Evolutionary conservation across 2,113 vertebrate species (phyloP), one percentile per base, ranked within the genome.

Genomic region (Lasiurus borealis): DNA sequence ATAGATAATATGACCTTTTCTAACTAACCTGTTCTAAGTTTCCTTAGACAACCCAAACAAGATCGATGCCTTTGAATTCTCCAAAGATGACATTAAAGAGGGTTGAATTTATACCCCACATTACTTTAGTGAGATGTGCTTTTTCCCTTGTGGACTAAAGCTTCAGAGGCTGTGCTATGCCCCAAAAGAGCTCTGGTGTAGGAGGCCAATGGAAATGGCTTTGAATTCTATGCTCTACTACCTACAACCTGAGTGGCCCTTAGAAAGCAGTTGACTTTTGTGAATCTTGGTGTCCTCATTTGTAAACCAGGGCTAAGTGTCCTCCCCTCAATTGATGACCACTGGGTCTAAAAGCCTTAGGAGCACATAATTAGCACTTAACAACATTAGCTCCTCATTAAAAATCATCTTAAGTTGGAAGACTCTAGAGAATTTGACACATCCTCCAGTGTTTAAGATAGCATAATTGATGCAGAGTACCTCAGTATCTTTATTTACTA

Each of bases 41-140:
- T 94, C 15, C 27, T 86, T 57, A 93, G 72, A 19, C 27, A 54
- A 78, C 16, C 2, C 40, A 77, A 76, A 52, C 34, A 90, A 71
- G 68, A 76, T 6, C 31, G 36, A 54, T 91, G 36, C 1, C 50
- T 95, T 96, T 95, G 82, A 59, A 93, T 46, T 85, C 64, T 64
- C 62, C n/a, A 50, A 40, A 57, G 54, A 86, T 77, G 31, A 73
- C 72, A 86, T 68, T 36, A 81, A 86, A 50, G 50, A 88, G 2
- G 50, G 29, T 62, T 94, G 88, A 31, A 57, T 29, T 40, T 36
- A 52, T 18, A 64, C 44, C 87, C n/a, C 6, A 1, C 34, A 2
- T 83, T 44, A 40, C 52, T 90, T 95, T 91, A 89, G 85, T 81
- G 71, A 91, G 34, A 34, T 66, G 54, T 83, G 18, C 3, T 57